Base-by-base conservation (phyloP, 2,888 invertebrate genomes). In the Zhuqinia jingwanae region DNA sequence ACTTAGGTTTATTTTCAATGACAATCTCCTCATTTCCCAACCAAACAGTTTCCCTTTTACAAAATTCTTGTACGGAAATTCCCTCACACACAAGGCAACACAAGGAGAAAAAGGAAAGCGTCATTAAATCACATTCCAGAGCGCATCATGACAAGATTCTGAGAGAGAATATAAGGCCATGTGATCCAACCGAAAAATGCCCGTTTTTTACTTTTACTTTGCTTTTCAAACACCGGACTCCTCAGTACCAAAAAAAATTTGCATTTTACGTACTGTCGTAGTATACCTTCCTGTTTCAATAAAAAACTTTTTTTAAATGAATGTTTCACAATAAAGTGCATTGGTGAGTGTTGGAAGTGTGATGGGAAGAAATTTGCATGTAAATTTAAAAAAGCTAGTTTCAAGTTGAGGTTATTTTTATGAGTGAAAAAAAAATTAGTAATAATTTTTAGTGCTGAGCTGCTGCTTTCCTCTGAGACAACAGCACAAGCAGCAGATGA, bases 1-100 rank as follows among this genome's bases (percentile, higher is more conserved):
- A 36, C 36, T 36, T 36, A 36, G 36, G 5, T 36, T 60, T 76
- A 22, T 65, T 65, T 83, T 83, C 83, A 83, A 68, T 83, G 83
- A 83, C 83, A 83, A 65, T 83, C 36, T 65, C 22, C 53, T 20
- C 76, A 76, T 83, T 83, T 68, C 83, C 76, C 68, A 53, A 30
- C 11, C n/a, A n/a, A n/a, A 50, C 5, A 0, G 13, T 25, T 6
- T 65, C 60, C n/a, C n/a, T 20, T 27, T 75, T 22, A 36, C 36
- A 36, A 36, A 36, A 3, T 36, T 36, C 25, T 13, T 30, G 2
- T 25, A 60, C 20, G 2, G 30, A 58, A 22, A 20, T 5, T n/a
- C n/a, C n/a, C n/a, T n/a, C n/a, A n/a, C n/a, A n/a, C n/a, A n/a
- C n/a, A n/a, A n/a, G n/a, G n/a, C n/a, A n/a, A n/a, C n/a, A n/a